Base-by-base conservation (phyloP, 2,797 vertebrate species). In the Amphiprion clarkii region DNA sequence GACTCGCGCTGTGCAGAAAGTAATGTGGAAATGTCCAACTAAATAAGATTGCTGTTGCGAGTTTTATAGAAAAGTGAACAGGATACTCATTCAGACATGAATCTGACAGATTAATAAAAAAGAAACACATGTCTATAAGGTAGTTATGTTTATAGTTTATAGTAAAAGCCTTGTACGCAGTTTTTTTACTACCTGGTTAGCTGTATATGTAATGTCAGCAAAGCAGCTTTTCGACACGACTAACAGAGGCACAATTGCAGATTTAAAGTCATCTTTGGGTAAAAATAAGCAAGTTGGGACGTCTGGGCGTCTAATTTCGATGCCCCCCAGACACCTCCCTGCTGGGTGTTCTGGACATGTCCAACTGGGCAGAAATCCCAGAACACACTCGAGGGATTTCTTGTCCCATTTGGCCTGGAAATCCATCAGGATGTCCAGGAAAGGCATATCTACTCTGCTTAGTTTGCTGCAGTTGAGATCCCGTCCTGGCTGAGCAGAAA, bases 331-430 rank as follows among this genome's bases (percentile, higher is more conserved):
- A 19, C 1, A 11, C 39, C 27, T 68, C 51, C 51, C 67, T 21
- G 25, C 42, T 17, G 52, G 67, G 1, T 2, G 36, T 46, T 70
- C 52, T 48, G 19, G 21, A 11, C 23, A 48, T 31, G 59, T 67
- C 67, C 36, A 69, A 48, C 39, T 42, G 40, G 23, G 52, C 56
- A 58, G 57, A 58, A 36, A 36, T 36, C 42, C 63, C 12, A 19
- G 49, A 68, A 63, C 72, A 74, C 57, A 66, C 31, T 46, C 0
- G 0, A 53, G 62, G 51, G 66, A 67, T 73, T 77, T 62, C 29
- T 61, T 70, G 39, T 81, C 59, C 31, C 57, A 67, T 67, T 72
- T 74, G 67, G 46, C 3, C 54, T 49, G n/a, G 6, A 74, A 72
- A 67, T 66, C 57, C 29, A 55, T 53, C n/a, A 29, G 44, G 27